Evolutionary conservation across 1,140 invertebrate species (phyloP), one percentile per base, ranked within the genome.

Genomic region (Mercenaria mercenaria): DNA sequence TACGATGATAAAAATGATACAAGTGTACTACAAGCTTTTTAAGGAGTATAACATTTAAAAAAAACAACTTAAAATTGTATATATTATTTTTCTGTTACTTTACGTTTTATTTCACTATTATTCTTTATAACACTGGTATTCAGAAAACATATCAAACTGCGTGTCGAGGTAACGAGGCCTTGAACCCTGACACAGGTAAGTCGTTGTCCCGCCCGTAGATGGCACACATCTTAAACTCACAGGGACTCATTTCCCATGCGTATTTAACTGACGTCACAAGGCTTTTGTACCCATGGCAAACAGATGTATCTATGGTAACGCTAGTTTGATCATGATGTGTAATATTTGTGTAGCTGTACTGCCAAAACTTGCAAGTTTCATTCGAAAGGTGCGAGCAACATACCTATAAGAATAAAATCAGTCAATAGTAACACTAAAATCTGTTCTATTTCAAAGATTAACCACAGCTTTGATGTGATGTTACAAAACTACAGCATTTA

Each of bases 191-290:
- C 11, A 91, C 92, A 18, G 94, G 94, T 11, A 95, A 87, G 61
- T 91, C 88, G 37, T 77, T 91, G 11, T 89, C 84, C 23, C 47
- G 47, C 13, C 91, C 92, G 69, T 95, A 95, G 10, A 95, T 80
- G 15, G 92, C 92, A 86, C 94, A 94, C n/a, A 81, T 50, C n/a
- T 92, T 87, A 37, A 93, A 91, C 8, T 83, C 59, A 90, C 95
- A 95, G 3, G 95, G 95, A 67, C 91, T 92, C 50, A 93, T 91
- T 34, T 91, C 82, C 94, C 94, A 95, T 0, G 92, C 91, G 74
- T 95, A 95, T n/a, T 94, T 83, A 20, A 94, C 80, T 32, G 91
- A 88, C 23, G 43, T 83, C 18, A 91, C 43, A 37, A 77, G 59
- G 32, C 64, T 32, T 26, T 39, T 69, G 39, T 89, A 56, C 18